Percentiles rank a stretch among this genome's conserved stretches.
Conservation (phyloP, 2,113 vertebrate species). For the Prolemur simus region DNA sequence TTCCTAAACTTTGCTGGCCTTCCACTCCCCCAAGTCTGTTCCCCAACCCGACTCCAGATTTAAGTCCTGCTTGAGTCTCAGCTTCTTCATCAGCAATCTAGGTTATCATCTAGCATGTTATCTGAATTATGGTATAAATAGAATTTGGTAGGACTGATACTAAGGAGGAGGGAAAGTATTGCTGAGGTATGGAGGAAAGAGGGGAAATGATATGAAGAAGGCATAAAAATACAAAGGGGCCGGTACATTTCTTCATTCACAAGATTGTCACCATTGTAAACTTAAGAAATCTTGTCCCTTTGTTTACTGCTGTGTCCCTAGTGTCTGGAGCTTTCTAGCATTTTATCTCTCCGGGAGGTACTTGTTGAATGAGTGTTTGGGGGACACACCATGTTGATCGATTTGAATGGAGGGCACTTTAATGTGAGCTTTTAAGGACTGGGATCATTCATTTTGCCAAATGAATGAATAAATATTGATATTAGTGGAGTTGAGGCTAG, state of each 20-base stretch:
- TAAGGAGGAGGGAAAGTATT: not conserved
- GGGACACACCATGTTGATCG: not conserved
- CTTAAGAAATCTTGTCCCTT: not conserved
- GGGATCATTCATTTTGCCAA: not conserved
- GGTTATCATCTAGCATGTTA: not conserved
- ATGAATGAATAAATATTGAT: not conserved
- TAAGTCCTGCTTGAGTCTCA: not conserved
- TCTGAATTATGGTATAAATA: not conserved
- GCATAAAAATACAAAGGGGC: not conserved
- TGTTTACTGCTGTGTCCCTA: not conserved
- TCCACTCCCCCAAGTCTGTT: rapidly evolving
- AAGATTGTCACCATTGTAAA: not conserved
- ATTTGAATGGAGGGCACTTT: not conserved
- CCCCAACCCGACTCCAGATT: not conserved
- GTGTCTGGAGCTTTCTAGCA: not conserved
- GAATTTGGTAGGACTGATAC: not conserved
- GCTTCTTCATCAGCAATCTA: not conserved
- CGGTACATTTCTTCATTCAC: not conserved
- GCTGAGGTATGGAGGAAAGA: not conserved
- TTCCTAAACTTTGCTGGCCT: not conserved
- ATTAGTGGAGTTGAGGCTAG: not conserved
- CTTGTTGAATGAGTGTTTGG: not conserved
- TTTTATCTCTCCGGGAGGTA: not conserved
- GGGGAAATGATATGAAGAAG: not conserved
- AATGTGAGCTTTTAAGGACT: not conserved